Evolutionary conservation across 2,113 vertebrate species (phyloP), one percentile per base, ranked within the genome.

Genomic region (Aptenodytes forsteri): DNA sequence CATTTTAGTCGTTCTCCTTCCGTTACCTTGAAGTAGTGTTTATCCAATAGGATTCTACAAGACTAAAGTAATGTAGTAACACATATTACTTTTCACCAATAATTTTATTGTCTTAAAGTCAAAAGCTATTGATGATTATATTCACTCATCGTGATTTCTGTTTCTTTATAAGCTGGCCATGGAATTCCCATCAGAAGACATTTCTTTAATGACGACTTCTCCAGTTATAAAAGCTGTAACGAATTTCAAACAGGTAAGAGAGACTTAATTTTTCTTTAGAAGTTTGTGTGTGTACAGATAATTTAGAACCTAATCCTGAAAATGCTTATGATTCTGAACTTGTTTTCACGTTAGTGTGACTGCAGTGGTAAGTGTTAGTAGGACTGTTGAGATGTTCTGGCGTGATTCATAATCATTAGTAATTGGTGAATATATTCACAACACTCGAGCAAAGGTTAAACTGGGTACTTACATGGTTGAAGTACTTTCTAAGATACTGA

Each of bases 211-310:
- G 19, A 99, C 99, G 42, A 98, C 99, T 38, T 98, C 99, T 67
- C 97, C 98, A 7, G 97, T 99, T 82, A 99, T 99, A 95, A 99
- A 99, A 97, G 98, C 99, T 46, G 97, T 99, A 84, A 99, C 98
- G 8, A 99, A 99, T 97, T 99, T 99, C 91, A 99, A 97, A 96
- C 98, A 99, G 99, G 99, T 99, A 92, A 98, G 97, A 78, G 5
- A 34, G 9, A 44, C 27, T 67, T 72, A 3, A 6, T 65, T 90
- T 92, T 88, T 65, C 21, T 67, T 62, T 44, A 62, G 23, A 59
- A 58, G 54, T 76, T 85, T 47, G 47, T 66, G 1, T 15, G 14
- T 16, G 8, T 73, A 30, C 30, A 55, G 50, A 7, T 89, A 34
- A 84, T 59, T 84, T 71, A 76, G 67, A 77, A 62, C 16, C 7